Evolutionary conservation across 1,140 invertebrate genomes (phyloP).

Genomic region (Epicauta chinensis): DNA sequence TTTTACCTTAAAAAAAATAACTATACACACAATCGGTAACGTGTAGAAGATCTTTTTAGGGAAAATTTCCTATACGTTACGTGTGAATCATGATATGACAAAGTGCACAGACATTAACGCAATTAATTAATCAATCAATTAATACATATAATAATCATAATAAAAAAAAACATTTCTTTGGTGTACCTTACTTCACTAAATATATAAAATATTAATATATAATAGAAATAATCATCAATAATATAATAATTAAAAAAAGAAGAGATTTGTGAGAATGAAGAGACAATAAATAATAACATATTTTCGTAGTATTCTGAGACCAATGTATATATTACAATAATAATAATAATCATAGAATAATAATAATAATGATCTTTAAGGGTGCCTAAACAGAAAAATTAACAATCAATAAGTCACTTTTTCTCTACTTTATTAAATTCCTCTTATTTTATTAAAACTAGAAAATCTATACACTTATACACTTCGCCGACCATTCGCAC

Average conservation of each 20-base stretch:
- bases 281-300: constrained; percentile 32
- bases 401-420: background rate
- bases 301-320: constrained; percentile 33
- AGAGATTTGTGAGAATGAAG: constrained; percentile 30
- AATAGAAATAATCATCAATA: constrained; percentile 25
- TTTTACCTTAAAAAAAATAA: constrained; percentile 19
- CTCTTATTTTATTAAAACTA: background rate
- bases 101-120: constrained; percentile 32
- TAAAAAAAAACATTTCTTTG: constrained; percentile 38
- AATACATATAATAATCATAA: constrained; percentile 4
- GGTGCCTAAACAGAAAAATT: no score
- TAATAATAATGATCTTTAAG: no score
- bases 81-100: constrained; percentile 32
- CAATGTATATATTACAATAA: constrained; percentile 29
- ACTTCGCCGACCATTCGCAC: constrained; percentile 12
- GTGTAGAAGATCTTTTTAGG: background rate
- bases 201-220: constrained; percentile 38
- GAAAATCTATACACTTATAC: constrained; percentile 23
- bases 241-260: constrained; percentile 19
- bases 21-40: constrained; percentile 14
- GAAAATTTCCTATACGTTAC: constrained; percentile 19
- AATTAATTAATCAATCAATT: no score
- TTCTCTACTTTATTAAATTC: background rate
- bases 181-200: constrained; percentile 37
- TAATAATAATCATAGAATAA: no score